A percentile compares a stretch with the other conserved stretches of the same genome.
Conservation (phyloP, 2,797 vertebrate species). For the Brotula barbata region DNA sequence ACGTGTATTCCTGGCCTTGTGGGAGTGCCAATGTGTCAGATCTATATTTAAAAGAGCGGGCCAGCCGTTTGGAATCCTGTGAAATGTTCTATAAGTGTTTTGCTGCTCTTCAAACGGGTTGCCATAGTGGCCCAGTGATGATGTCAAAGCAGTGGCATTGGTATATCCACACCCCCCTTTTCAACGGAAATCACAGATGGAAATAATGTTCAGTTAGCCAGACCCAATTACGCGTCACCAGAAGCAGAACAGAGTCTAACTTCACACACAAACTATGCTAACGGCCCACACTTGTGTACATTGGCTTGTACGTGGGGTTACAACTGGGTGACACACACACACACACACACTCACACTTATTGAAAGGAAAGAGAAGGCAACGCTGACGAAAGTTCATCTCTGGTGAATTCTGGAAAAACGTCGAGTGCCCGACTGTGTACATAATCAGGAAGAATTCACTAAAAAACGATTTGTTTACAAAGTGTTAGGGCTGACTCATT, state of each 20-base stretch:
- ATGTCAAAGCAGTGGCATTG: constrained; percentile 72
- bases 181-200: constrained; percentile 57
- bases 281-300: constrained; percentile 24
- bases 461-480: constrained; percentile 40
- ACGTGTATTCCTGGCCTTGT: constrained; percentile 12
- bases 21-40: constrained; percentile 43
- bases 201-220: constrained; percentile 62
- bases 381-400: constrained; percentile 28
- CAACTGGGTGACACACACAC: constrained; percentile 29
- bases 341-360: too few species aligned
- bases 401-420: constrained; percentile 3
- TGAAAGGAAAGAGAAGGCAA: constrained; percentile 2
- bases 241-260: constrained; percentile 45
- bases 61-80: constrained; percentile 61
- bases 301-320: constrained; percentile 17
- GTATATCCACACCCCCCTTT: constrained; percentile 57
- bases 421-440: too few species aligned
- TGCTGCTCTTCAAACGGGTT: constrained; percentile 69
- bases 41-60: constrained; percentile 66
- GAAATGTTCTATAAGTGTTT: constrained; percentile 65
- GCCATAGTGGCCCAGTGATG: constrained; percentile 64
- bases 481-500: constrained; percentile 32
- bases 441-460: constrained; percentile 18
- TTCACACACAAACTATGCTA: constrained; percentile 36
- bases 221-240: constrained; percentile 40